Conservation (phyloP, 2,888 invertebrate species). For the Calameuta idolon region DNA sequence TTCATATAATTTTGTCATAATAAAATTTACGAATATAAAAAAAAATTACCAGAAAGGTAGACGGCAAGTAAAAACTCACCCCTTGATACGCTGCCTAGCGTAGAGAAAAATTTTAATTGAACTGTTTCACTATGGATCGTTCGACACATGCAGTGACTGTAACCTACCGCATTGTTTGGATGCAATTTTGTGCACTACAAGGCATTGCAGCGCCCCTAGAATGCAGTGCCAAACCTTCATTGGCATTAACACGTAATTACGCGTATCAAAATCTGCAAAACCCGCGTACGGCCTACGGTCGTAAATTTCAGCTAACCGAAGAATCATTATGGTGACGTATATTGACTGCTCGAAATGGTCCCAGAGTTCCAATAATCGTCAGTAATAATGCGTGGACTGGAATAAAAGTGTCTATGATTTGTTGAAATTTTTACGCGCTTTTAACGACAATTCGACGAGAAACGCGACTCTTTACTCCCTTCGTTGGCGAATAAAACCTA, state of each 20-base stretch:
- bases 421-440: neutral
- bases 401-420: neutral
- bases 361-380: neutral
- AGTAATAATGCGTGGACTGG: neutral
- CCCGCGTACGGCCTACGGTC: neutral
- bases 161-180: neutral
- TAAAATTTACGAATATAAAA: too few relatives aligned
- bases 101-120: neutral
- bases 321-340: neutral
- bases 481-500: neutral
- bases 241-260: neutral
- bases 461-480: neutral
- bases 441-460: neutral
- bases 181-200: neutral
- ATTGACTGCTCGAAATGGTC: neutral
- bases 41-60: too few relatives aligned
- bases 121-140: neutral
- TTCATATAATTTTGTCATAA: too few relatives aligned
- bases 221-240: neutral
- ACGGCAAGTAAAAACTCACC: neutral
- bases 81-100: neutral
- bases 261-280: neutral
- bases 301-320: neutral
- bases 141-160: neutral
- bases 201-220: neutral